Base-by-base conservation (phyloP, 2,797 vertebrate genomes). In the Delichon dasypus region DNA sequence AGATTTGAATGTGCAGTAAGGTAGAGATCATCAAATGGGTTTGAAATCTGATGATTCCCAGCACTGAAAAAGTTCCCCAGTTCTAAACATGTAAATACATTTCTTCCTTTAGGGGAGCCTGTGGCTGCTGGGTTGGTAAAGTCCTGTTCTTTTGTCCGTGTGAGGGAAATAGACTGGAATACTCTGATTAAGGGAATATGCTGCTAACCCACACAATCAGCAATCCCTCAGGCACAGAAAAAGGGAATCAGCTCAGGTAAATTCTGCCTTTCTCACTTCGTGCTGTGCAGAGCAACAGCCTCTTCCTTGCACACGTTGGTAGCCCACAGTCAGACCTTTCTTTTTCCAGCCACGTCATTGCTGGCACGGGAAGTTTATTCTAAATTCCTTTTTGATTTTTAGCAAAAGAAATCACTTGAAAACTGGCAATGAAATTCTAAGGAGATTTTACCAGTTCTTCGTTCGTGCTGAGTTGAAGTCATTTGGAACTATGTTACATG, bases 401-500 rank as follows among this genome's bases (percentile, higher is more conserved):
- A 91, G 64, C 80, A 38, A 75, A 77, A 86, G 66, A 55, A 75
- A 75, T 90, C 51, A 84, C 87, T 77, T 92, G 70, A 90, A 78
- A 95, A 81, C 74, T 81, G 77, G 13, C 74, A 92, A 1, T 94
- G 80, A 83, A 88, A 78, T 85, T 93, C 67, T 92, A 47, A 89
- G 84, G 92, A 94, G 65, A n/a, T 91, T 85, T 95, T 95, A 73
- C 85, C 57, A 72, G 85, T 92, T 96, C 88, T 29, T 95, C 91
- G 85, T 91, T 91, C 18, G 0, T 94, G 66, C 85, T 91, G 91
- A 95, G 62, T 96, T 96, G 94, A 94, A 96, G 91, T 96, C 93
- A 58, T 95, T 89, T 95, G 91, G 95, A 93, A 92, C 89, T 96
- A 64, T 95, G 92, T 91, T 93, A 84, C 87, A 0, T 95, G 89